phyloP scores from a whole-genome alignment of 1,140 invertebrate genomes.

The Ditylenchus dipsaci region DNA sequence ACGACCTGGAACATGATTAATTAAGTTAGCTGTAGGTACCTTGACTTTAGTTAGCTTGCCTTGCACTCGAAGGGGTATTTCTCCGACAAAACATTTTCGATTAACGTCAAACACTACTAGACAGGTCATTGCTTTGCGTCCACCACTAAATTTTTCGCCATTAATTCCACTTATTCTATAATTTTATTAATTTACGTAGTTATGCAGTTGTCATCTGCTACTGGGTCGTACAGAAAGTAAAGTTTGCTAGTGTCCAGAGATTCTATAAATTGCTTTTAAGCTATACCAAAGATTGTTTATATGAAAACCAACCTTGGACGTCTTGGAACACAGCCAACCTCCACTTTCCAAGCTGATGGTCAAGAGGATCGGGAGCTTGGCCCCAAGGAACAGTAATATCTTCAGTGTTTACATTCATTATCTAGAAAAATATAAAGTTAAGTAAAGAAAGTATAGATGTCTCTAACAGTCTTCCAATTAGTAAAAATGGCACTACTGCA shows the following conservation, averaged over 20 bases:
- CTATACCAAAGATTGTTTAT: background rate
- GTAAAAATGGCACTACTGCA: too few relatives aligned
- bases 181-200: conserved; percentile 40
- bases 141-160: conserved; percentile 53
- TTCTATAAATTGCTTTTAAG: conserved; percentile 30
- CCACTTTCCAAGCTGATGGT: conserved; percentile 52
- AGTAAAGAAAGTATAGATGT: too few relatives aligned
- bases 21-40: background rate
- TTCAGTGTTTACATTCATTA: conserved; percentile 46
- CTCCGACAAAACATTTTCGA: conserved; percentile 52
- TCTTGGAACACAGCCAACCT: conserved; percentile 51
- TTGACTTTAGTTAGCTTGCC: conserved; percentile 24
- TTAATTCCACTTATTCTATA: conserved; percentile 11
- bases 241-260: conserved; percentile 50
- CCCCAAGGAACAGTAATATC: conserved; percentile 58
- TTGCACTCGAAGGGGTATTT: conserved; percentile 49
- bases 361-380: conserved; percentile 52
- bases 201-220: conserved; percentile 49
- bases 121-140: conserved; percentile 47
- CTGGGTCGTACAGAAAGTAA: conserved; percentile 56
- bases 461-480: too few relatives aligned
- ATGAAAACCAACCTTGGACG: background rate
- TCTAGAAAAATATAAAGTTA: too few relatives aligned
- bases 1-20: conserved; percentile 34
- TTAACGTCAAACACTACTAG: conserved; percentile 52